Evolutionary conservation across 2,113 vertebrate genomes (phyloP).

Genomic region (Bufo bufo): DNA sequence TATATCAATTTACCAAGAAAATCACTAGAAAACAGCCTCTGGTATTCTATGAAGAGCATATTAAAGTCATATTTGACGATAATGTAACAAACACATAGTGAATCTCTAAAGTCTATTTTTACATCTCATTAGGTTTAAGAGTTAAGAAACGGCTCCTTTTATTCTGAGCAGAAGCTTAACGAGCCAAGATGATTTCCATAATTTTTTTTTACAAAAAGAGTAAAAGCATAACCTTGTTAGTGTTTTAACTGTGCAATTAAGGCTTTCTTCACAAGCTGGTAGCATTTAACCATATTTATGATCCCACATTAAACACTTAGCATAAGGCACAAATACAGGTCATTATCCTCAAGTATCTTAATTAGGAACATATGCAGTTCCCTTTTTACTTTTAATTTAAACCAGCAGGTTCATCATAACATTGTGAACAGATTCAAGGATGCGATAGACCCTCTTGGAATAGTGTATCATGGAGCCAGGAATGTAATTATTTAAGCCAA

Average conservation of each 20-base stretch:
- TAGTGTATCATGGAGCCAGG: neutral
- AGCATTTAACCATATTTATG: conserved; percentile 58
- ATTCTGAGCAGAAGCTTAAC: conserved; percentile 48
- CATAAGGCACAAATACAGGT: conserved; percentile 59
- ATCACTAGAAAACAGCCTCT: neutral
- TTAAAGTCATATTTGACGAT: conserved; percentile 1
- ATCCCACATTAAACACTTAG: conserved; percentile 58
- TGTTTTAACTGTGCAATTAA: conserved; percentile 58
- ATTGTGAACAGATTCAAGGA: conserved; percentile 28
- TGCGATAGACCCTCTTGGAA: neutral
- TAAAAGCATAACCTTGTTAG: conserved; percentile 59
- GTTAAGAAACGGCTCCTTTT: conserved; percentile 41
- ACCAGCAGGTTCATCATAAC: conserved; percentile 39
- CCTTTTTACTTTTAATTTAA: conserved; percentile 53
- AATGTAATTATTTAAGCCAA: neutral
- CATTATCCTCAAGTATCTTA: conserved; percentile 58
- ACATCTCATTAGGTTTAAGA: conserved; percentile 48
- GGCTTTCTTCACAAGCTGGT: conserved; percentile 51
- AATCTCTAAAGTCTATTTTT: conserved; percentile 34
- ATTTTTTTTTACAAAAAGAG: conserved; percentile 18
- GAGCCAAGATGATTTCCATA: conserved; percentile 54
- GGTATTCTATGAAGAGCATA: neutral
- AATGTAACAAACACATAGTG: neutral
- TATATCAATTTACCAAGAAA: neutral
- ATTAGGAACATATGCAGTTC: conserved; percentile 55